Evolutionary conservation across 2,888 invertebrate genomes (phyloP).

Genomic region (Ochropleura leucogaster): DNA sequence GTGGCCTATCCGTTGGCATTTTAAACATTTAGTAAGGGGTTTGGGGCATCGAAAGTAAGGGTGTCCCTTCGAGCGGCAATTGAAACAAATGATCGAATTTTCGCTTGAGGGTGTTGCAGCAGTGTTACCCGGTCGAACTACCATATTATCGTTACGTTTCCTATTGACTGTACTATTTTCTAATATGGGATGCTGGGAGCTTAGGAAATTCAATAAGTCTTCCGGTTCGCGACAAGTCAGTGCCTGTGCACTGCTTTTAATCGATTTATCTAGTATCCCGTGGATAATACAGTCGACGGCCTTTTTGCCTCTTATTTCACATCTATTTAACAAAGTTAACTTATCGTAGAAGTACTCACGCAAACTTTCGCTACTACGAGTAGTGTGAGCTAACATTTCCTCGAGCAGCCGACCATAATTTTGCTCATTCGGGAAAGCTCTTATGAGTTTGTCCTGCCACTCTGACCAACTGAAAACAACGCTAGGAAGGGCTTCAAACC

Average conservation of each 20-base stretch:
- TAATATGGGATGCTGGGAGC: neutral
- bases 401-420: neutral
- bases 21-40: neutral
- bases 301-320: neutral
- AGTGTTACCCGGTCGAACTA: too few relatives aligned
- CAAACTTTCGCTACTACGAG: neutral
- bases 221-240: neutral
- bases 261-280: neutral
- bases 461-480: too few relatives aligned
- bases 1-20: constrained; percentile 7
- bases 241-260: neutral
- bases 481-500: too few relatives aligned
- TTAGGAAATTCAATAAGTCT: neutral
- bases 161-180: too few relatives aligned
- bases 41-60: too few relatives aligned
- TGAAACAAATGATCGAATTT: neutral
- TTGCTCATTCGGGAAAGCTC: too few relatives aligned
- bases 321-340: neutral
- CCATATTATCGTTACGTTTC: too few relatives aligned
- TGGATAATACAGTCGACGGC: constrained; percentile 1
- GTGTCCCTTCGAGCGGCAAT: too few relatives aligned
- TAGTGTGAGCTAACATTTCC: neutral
- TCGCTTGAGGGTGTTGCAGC: too few relatives aligned
- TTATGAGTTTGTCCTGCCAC: too few relatives aligned
- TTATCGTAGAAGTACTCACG: neutral